Evolutionary conservation across 2,113 vertebrate species (phyloP).

Genomic region (Microtus oregoni): DNA sequence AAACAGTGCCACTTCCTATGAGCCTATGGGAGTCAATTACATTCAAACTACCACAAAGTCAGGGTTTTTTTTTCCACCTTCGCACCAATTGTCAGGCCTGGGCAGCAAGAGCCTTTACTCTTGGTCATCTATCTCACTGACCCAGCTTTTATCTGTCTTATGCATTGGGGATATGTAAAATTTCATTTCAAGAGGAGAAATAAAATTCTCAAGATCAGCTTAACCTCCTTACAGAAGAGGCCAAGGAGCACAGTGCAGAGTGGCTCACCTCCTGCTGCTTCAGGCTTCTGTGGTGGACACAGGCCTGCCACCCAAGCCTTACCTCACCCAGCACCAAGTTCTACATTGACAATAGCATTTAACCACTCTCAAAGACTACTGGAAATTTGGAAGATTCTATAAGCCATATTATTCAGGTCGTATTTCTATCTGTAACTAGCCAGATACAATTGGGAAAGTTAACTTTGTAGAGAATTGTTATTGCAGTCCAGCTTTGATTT

Average conservation of each 20-base stretch:
- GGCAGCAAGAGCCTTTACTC: not conserved
- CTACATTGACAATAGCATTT: not conserved
- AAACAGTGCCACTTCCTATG: not conserved
- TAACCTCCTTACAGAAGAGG: not conserved
- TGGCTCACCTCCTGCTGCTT: not conserved
- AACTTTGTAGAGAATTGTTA: not conserved
- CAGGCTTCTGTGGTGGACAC: not conserved
- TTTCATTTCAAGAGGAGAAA: conserved; percentile 34
- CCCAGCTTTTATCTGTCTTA: not conserved
- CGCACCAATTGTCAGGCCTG: no score
- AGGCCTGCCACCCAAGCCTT: not conserved
- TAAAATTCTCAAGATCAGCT: not conserved
- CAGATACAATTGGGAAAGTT: not conserved
- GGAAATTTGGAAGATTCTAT: not conserved
- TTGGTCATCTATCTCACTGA: not conserved
- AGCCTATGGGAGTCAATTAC: not conserved
- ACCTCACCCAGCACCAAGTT: not conserved
- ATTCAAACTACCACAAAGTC: not conserved
- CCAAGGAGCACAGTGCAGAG: not conserved
- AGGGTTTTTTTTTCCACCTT: no score
- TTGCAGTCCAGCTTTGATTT: not conserved
- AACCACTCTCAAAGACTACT: not conserved
- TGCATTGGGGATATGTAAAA: not conserved
- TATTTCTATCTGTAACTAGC: not conserved
- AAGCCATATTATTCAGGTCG: not conserved